Percentiles rank a stretch among this genome's conserved stretches.
Evolutionary conservation across 2,888 invertebrate genomes (phyloP).

Genomic region (Phania funesta): DNA sequence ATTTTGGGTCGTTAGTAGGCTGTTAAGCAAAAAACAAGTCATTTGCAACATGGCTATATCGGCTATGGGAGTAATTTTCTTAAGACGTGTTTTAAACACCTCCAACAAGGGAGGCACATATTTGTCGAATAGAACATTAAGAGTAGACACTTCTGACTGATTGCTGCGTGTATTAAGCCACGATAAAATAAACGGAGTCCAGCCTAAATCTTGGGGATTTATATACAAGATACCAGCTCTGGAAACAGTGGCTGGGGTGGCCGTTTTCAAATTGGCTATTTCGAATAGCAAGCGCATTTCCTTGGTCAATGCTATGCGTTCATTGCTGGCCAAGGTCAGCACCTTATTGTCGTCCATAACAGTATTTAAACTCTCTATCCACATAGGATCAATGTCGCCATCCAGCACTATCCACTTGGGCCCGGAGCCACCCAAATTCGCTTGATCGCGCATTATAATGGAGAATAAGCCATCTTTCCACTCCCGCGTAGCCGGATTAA

Average conservation of each 20-base stretch:
- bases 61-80: conserved; percentile 93
- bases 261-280: conserved; percentile 92
- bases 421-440: conserved; percentile 91
- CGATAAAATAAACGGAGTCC: conserved; percentile 94
- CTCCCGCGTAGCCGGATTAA: conserved; percentile 95
- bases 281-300: conserved; percentile 96
- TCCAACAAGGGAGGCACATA: conserved; percentile 93
- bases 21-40: conserved; percentile 92
- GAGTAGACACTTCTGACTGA: conserved; percentile 87
- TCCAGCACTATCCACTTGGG: conserved; percentile 98
- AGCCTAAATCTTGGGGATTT: conserved; percentile 95
- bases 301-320: conserved; percentile 93
- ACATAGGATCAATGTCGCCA: conserved; percentile 98
- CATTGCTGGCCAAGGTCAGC: conserved; percentile 95
- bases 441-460: conserved; percentile 95
- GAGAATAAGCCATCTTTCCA: conserved; percentile 97
- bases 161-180: conserved; percentile 91
- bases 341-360: conserved; percentile 99
- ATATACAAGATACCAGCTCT: conserved; percentile 96
- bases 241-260: conserved; percentile 97
- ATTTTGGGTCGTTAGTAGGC: conserved; percentile 89
- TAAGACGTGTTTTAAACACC: conserved; percentile 86
- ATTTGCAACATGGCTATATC: conserved; percentile 94
- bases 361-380: conserved; percentile 98
- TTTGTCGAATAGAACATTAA: conserved; percentile 94